Percentiles rank a stretch among this genome's conserved stretches.
Evolutionary conservation across 2,888 invertebrate species (phyloP).

Genomic region (Beris morrisii): DNA sequence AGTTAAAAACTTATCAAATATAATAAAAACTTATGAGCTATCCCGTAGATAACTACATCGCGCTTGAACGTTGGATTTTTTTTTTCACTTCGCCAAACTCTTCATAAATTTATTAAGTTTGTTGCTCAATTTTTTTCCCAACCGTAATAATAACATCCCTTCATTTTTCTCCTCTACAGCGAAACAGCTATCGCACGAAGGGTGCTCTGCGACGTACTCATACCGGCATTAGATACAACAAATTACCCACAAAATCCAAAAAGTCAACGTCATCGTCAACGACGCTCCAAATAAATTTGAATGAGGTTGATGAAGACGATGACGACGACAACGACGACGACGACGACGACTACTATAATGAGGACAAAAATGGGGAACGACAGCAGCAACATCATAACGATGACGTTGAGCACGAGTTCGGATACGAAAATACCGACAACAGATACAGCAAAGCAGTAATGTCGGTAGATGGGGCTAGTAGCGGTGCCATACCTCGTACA

Average conservation of each 20-base stretch:
- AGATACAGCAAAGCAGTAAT: constrained; percentile 26
- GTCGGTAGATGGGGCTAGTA: not conserved
- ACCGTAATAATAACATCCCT: too few species aligned
- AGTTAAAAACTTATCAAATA: not conserved
- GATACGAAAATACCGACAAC: constrained; percentile 33
- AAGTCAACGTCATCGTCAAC: constrained; percentile 41
- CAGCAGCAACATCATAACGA: constrained; percentile 29
- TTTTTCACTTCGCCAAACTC: not conserved
- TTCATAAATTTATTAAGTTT: constrained; percentile 11
- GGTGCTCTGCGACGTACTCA: constrained; percentile 38
- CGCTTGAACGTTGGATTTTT: too few species aligned
- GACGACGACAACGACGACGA: constrained; percentile 42
- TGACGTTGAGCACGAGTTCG: constrained; percentile 45
- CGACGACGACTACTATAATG: constrained; percentile 33
- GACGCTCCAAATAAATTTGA: constrained; percentile 39
- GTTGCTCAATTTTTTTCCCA: not conserved
- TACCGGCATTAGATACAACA: constrained; percentile 51
- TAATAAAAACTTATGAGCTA: constrained; percentile 4
- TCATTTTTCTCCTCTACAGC: constrained; percentile 42
- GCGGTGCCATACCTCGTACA: not conserved
- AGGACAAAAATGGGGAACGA: not conserved
- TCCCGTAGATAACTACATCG: too few species aligned
- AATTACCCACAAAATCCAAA: constrained; percentile 46
- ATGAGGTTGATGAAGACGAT: constrained; percentile 44
- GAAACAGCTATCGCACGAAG: constrained; percentile 45